Conservation (phyloP, 64 coral and sea anemone genomes). For the Stichodactyla helianthus region DNA sequence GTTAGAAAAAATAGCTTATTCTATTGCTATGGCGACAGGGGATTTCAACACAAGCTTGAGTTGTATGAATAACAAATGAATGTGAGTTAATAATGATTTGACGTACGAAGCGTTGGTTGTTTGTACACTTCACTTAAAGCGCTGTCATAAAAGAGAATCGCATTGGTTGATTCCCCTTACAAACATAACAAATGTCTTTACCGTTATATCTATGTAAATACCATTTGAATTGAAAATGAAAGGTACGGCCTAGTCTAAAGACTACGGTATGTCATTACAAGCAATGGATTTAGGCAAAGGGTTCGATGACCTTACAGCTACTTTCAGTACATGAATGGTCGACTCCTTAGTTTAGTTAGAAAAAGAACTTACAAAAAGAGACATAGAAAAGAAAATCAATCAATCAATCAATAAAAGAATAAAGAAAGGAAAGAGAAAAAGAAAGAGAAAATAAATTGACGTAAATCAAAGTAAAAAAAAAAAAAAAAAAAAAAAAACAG, state of each 20-base stretch:
- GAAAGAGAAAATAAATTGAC: too few relatives aligned
- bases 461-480: too few relatives aligned
- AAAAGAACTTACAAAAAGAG: too few relatives aligned
- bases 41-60: not conserved
- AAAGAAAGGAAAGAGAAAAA: too few relatives aligned
- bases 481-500: too few relatives aligned
- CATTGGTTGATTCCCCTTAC: not conserved
- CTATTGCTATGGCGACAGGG: not conserved
- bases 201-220: slow-evolving; percentile 23
- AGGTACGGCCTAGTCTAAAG: not conserved
- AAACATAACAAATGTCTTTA: not conserved
- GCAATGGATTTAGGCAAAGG: too few relatives aligned
- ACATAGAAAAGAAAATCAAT: too few relatives aligned
- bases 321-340: too few relatives aligned
- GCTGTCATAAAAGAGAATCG: not conserved
- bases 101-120: not conserved
- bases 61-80: slow-evolving; percentile 3
- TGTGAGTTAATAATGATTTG: not conserved
- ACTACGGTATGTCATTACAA: not conserved
- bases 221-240: not conserved
- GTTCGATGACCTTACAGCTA: too few relatives aligned
- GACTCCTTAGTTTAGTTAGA: too few relatives aligned
- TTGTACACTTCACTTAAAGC: not conserved
- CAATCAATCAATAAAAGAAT: too few relatives aligned
- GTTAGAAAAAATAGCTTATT: not conserved